Evolutionary conservation across 2,113 vertebrate species (phyloP).

Genomic region (Brevimyrus niger): DNA sequence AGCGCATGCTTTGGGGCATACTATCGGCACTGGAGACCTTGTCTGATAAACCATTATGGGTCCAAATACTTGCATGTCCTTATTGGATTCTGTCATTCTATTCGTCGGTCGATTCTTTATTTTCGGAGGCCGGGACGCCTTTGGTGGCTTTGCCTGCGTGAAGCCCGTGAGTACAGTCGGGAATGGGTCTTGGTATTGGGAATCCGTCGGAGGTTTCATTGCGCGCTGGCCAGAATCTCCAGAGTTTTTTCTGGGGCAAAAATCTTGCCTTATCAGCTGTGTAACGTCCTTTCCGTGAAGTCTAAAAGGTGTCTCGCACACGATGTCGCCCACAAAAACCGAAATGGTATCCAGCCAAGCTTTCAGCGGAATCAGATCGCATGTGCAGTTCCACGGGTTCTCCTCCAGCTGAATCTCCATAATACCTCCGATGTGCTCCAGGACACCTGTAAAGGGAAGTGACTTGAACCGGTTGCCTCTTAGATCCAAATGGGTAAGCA

Average conservation of each 20-base stretch:
- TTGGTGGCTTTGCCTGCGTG: constrained; percentile 75
- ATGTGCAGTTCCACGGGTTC: constrained; percentile 97
- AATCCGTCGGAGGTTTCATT: constrained; percentile 66
- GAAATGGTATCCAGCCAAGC: constrained; percentile 93
- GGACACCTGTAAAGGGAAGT: constrained; percentile 82
- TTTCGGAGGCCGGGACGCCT: constrained; percentile 86
- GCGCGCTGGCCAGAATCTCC: constrained; percentile 67
- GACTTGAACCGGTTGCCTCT: constrained; percentile 94
- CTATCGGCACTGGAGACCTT: constrained; percentile 89
- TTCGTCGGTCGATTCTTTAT: constrained; percentile 83
- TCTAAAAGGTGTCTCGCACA: constrained; percentile 94
- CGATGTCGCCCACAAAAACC: constrained; percentile 90
- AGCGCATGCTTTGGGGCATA: constrained; percentile 87
- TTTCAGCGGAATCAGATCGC: constrained; percentile 87
- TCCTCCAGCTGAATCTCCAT: constrained; percentile 98
- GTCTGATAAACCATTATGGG: constrained; percentile 99
- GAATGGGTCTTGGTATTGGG: constrained; percentile 62
- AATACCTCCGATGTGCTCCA: constrained; percentile 91
- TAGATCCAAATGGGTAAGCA: constrained; percentile 95
- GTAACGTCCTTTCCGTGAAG: constrained; percentile 94
- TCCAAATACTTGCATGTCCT: constrained; percentile 90
- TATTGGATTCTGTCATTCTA: constrained; percentile 53
- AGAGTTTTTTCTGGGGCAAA: constrained; percentile 80
- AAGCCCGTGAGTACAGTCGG: constrained; percentile 75
- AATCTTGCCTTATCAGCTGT: constrained; percentile 84